Conservation (phyloP, 2,797 vertebrate genomes). For the Octomys mimax region DNA sequence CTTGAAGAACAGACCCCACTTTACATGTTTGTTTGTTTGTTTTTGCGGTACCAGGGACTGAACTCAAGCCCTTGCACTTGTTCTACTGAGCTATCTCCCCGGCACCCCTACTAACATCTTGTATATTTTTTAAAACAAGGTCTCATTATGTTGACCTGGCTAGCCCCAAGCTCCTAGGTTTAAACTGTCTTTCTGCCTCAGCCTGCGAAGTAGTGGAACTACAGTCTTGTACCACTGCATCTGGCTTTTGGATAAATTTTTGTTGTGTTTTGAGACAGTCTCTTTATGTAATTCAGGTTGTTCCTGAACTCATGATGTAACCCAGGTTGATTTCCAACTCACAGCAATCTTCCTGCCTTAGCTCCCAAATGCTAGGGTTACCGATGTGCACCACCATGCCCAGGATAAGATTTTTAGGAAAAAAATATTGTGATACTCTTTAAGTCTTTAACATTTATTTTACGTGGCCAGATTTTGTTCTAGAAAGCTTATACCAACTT, state of each 20-base stretch:
- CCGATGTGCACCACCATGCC: neutral
- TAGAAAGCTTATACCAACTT: neutral
- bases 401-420: slow-evolving; percentile 12
- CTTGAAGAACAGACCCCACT: slow-evolving; percentile 1
- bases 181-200: neutral
- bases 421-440: slow-evolving; percentile 35
- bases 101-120: neutral
- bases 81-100: too few relatives aligned
- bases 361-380: neutral
- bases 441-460: slow-evolving; percentile 52
- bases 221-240: neutral
- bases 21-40: neutral
- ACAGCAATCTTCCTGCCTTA: neutral
- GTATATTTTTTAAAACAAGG: neutral
- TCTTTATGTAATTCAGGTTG: neutral
- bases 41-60: too few relatives aligned
- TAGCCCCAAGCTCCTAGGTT: neutral
- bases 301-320: neutral
- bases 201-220: neutral
- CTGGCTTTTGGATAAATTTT: neutral
- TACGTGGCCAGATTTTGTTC: neutral
- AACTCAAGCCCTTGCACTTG: too few relatives aligned
- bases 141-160: neutral
- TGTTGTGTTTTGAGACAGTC: neutral
- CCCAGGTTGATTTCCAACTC: neutral